These are phyloP conservation scores for Cottus gobio DNA, from an alignment of 2,113 vertebrate species.

Conservation along the genomic window DNA sequence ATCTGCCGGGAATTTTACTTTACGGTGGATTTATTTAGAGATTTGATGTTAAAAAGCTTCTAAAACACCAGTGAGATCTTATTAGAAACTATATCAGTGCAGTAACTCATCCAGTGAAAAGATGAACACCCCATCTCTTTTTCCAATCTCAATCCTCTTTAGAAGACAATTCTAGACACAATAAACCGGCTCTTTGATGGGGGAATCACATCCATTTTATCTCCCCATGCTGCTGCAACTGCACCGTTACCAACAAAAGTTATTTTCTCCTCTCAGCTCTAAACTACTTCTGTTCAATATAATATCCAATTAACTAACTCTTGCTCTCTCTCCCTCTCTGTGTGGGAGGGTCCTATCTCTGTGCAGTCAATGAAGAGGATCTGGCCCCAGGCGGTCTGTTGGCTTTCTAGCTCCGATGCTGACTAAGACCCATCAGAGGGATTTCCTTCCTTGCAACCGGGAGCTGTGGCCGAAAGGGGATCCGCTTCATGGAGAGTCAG, in stretches of 20 bases:
- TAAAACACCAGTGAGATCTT: conserved; percentile 53
- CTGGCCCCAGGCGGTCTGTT: conserved; percentile 40
- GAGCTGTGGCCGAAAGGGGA: conserved; percentile 18
- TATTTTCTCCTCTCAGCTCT: conserved; percentile 55
- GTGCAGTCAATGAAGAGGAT: conserved; percentile 55
- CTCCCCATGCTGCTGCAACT: conserved; percentile 47
- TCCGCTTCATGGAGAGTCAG: conserved; percentile 21
- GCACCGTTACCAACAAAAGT: conserved; percentile 56
- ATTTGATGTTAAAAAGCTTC: conserved; percentile 50
- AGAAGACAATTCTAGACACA: conserved; percentile 58
- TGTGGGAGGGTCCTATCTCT: conserved; percentile 12
- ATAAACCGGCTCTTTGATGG: conserved; percentile 66
- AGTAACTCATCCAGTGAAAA: conserved; percentile 57
- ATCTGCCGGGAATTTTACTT: conserved; percentile 19
- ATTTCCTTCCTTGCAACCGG: conserved; percentile 27
- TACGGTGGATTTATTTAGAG: conserved; percentile 5
- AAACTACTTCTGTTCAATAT: conserved; percentile 70
- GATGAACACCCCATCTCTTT: conserved; percentile 64
- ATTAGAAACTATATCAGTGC: conserved; percentile 59
- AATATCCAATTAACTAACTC: conserved; percentile 72
- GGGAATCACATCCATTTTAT: conserved; percentile 70
- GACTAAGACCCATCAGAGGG: conserved; percentile 61
- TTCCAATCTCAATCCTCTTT: conserved; percentile 65
- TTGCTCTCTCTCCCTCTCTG: neutral
- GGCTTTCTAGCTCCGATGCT: conserved; percentile 39